phyloP scores from a whole-genome alignment of 2,797 vertebrate genomes.

The Tachyglossus aculeatus region DNA sequence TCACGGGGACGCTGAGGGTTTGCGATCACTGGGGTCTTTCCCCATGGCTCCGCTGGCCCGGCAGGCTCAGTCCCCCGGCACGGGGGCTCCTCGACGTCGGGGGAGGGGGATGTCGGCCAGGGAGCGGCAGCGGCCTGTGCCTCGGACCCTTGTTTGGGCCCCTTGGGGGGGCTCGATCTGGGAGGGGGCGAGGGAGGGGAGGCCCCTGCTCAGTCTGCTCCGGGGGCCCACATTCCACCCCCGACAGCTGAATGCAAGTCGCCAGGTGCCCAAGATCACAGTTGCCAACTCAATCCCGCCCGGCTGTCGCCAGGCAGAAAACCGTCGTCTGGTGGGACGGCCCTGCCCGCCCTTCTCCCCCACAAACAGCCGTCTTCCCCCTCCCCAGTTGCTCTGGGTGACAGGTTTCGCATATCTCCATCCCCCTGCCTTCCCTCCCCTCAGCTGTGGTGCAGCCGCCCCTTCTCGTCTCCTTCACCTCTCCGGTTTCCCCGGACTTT shows the following conservation, averaged over 20 bases:
- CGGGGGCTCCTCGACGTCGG: no score
- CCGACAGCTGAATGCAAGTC: background rate
- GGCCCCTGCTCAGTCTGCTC: background rate
- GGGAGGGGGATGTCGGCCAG: background rate
- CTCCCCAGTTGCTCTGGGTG: no score
- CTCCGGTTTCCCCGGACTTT: background rate
- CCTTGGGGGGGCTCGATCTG: background rate
- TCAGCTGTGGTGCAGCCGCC: background rate
- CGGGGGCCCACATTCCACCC: background rate
- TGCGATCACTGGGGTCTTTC: no score
- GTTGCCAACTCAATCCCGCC: conserved; percentile 1
- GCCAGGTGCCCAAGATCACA: background rate
- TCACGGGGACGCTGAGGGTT: no score
- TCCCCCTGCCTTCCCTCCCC: background rate
- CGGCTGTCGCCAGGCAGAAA: conserved; percentile 45
- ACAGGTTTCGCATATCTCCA: background rate
- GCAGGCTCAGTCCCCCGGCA: no score
- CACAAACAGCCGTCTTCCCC: background rate
- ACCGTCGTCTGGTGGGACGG: background rate
- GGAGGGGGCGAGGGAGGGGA: background rate
- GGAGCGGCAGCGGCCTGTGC: background rate
- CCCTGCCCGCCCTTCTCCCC: background rate
- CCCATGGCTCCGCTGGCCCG: no score
- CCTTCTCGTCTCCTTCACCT: no score
- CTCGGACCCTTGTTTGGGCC: background rate